Percentiles rank a stretch among this genome's conserved stretches.
Evolutionary conservation across 2,113 vertebrate species (phyloP).

Genomic region (Peucedramus taeniatus): DNA sequence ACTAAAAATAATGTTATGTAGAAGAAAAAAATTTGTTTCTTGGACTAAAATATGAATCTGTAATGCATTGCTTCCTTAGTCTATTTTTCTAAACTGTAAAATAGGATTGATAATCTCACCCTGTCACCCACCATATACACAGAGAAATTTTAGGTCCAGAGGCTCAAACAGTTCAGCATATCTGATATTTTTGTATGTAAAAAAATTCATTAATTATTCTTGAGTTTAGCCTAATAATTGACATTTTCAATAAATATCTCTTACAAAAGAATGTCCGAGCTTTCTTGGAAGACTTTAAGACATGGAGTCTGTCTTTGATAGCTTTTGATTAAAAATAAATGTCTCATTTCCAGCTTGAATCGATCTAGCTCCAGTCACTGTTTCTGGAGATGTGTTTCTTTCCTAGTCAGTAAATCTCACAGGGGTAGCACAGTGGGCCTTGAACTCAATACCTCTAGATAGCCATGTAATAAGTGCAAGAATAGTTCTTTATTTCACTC

Average conservation of each 20-base stretch:
- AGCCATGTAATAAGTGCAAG: background rate
- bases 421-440: background rate
- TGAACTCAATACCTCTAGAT: background rate
- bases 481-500: background rate
- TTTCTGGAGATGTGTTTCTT: background rate
- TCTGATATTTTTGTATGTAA: background rate
- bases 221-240: background rate
- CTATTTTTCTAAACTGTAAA: background rate
- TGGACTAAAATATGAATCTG: background rate
- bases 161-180: background rate
- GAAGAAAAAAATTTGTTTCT: background rate
- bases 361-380: background rate
- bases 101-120: background rate
- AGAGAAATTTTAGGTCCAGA: background rate
- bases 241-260: background rate
- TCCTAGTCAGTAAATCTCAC: background rate
- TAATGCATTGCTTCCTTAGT: background rate
- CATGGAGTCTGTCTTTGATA: background rate
- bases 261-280: background rate
- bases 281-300: background rate
- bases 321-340: constrained; percentile 29
- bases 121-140: fast-evolving
- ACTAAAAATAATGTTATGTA: background rate
- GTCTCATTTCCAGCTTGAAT: background rate
- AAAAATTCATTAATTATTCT: background rate